Evolutionary conservation across 2,797 vertebrate species (phyloP), one percentile per base, ranked within the genome.

Genomic region (Austrolebias charrua): DNA sequence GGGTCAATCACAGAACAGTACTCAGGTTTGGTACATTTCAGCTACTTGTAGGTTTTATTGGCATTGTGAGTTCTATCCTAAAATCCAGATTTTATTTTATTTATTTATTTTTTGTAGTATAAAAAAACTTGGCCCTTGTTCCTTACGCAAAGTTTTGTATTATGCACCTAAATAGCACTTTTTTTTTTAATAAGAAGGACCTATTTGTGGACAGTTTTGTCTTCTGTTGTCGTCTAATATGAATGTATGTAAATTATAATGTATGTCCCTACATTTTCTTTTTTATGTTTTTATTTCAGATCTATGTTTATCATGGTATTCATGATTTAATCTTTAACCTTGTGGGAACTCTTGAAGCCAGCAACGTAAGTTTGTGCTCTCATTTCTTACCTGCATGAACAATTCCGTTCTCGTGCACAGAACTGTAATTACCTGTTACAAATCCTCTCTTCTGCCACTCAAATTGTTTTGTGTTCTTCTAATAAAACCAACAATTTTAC

Each of bases 311-410:
- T 86, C 95, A 98, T 75, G 93, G 93, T 69, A 94, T 98, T 91
- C 95, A 99, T 78, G 94, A 96, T 44, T 86, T 95, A 3, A 93
- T 98, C 78, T 99, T 99, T 85, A 97, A 95, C 72, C 95, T 95
- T 1, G 95, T 99, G 87, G 97, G 97, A 66, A 95, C 94, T 4
- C 93, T 98, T 66, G 97, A 98, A 77, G 95, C 97, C 35, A 95
- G 92, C 38, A 95, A 96, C 95, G 97, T 98, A 82, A 55, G 88
- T 69, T 13, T 59, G 43, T 55, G 4, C 2, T 20, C 42, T 16
- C 13, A 3, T 16, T 51, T 3, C 24, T 24, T 24, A 24, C 24
- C 24, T 24, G 24, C 24, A 24, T 24, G 24, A 24, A 24, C 24
- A 3, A 24, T 24, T 24, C 31, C 1, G 2, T 8, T 33, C 31